phyloP scores from a whole-genome alignment of 2,113 vertebrate species.

The Perca flavescens region DNA sequence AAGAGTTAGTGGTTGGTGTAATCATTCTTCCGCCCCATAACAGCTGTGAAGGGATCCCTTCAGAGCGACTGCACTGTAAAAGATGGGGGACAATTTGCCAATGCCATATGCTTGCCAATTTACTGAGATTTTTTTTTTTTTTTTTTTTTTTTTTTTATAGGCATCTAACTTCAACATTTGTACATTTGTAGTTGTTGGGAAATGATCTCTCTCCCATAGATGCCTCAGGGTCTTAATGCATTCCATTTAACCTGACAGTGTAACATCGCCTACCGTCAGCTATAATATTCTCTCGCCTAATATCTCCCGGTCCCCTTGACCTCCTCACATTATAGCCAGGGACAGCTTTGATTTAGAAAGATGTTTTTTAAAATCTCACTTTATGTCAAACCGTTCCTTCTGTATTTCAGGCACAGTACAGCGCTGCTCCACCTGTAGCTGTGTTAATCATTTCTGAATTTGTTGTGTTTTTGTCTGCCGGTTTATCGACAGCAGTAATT shows the following conservation, averaged over 20 bases:
- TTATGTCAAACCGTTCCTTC: neutral
- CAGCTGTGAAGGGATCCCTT: neutral
- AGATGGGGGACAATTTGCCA: neutral
- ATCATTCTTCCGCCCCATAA: neutral
- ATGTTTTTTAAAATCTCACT: neutral
- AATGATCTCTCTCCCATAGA: too few relatives aligned
- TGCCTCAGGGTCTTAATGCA: neutral
- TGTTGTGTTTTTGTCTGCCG: neutral
- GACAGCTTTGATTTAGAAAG: too few relatives aligned
- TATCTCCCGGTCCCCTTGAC: too few relatives aligned
- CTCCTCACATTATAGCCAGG: neutral
- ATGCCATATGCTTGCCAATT: too few relatives aligned
- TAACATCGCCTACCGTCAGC: too few relatives aligned
- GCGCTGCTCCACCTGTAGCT: neutral
- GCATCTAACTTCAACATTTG: neutral
- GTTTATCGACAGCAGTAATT: neutral
- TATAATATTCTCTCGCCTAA: too few relatives aligned
- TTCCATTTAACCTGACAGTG: too few relatives aligned
- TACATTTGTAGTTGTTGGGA: neutral
- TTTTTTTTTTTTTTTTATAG: neutral
- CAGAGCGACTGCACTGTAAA: neutral
- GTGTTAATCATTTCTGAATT: neutral
- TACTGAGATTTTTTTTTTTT: too few relatives aligned
- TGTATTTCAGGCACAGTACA: neutral
- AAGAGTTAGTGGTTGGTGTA: conserved; percentile 5